Conservation (phyloP, 2,888 invertebrate species). For the Drosophila ochracea region DNA sequence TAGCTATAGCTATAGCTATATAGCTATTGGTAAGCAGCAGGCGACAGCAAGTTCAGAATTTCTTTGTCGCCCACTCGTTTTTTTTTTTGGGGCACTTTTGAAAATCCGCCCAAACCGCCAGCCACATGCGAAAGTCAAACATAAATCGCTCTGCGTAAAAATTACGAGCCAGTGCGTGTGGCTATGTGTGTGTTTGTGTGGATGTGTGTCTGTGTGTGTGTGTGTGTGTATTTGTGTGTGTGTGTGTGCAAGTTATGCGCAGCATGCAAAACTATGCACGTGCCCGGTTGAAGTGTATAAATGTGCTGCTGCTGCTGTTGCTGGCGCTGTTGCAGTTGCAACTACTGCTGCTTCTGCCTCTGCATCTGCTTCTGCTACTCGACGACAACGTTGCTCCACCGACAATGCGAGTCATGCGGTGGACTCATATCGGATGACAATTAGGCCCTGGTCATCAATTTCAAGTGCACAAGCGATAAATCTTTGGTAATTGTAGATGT, state of each 20-base stretch:
- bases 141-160: conserved; percentile 78
- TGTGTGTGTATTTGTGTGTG: conserved; percentile 6
- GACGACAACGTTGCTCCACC: conserved; percentile 60
- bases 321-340: conserved; percentile 12
- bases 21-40: conserved; percentile 45
- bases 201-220: conserved; percentile 25
- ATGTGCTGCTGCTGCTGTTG: conserved; percentile 64
- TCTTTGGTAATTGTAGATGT: conserved; percentile 78
- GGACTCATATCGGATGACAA: conserved; percentile 80
- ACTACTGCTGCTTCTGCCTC: conserved; percentile 3
- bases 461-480: conserved; percentile 81
- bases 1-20: conserved; percentile 28
- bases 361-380: conserved; percentile 12
- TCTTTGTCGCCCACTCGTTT: conserved; percentile 27
- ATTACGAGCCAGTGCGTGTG: conserved; percentile 52
- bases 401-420: conserved; percentile 82
- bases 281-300: conserved; percentile 78
- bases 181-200: conserved; percentile 30
- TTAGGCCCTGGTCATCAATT: conserved; percentile 81
- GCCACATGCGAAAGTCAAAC: conserved; percentile 80
- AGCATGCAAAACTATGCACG: conserved; percentile 81
- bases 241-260: conserved; percentile 73
- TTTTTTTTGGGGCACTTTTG: conserved; percentile 51
- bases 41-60: conserved; percentile 56
- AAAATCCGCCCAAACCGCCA: conserved; percentile 74